These are phyloP conservation scores for Ceratosolen solmsi DNA, from an alignment of 1,140 invertebrate species.

Conservation along the genomic window DNA sequence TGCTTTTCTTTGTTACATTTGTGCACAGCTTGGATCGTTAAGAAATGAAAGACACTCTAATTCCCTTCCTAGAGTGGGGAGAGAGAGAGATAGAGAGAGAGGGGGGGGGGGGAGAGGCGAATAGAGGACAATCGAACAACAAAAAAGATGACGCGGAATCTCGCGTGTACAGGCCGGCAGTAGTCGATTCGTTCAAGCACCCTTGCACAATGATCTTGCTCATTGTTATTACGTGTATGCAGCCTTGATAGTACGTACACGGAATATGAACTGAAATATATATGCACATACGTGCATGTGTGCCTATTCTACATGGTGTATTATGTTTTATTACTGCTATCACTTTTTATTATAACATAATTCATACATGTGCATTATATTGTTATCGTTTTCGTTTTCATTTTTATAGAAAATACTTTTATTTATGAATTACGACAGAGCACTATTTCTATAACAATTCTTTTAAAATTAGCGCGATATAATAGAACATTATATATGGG, in stretches of 20 bases:
- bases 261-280: too few relatives aligned
- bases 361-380: too few relatives aligned
- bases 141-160: slow-evolving; percentile 31
- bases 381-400: not conserved
- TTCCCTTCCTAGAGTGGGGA: not conserved
- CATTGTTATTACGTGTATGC: not conserved
- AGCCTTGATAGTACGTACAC: not conserved
- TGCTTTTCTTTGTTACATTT: slow-evolving; percentile 42
- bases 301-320: too few relatives aligned
- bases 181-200: slow-evolving; percentile 26
- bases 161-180: not conserved
- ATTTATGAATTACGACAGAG: too few relatives aligned
- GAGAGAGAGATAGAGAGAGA: not conserved
- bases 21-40: slow-evolving; percentile 9
- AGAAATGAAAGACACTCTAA: slow-evolving; percentile 27
- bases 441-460: too few relatives aligned
- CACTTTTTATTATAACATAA: not conserved
- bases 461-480: too few relatives aligned
- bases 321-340: too few relatives aligned
- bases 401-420: too few relatives aligned
- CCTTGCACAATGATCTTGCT: slow-evolving; percentile 34
- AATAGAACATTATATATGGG: too few relatives aligned
- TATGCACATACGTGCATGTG: too few relatives aligned
- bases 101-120: not conserved
- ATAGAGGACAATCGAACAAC: not conserved